Percentiles rank a stretch among this genome's conserved stretches.
Evolutionary conservation across 2,888 invertebrate species (phyloP).

Genomic region (Netelia inedita): DNA sequence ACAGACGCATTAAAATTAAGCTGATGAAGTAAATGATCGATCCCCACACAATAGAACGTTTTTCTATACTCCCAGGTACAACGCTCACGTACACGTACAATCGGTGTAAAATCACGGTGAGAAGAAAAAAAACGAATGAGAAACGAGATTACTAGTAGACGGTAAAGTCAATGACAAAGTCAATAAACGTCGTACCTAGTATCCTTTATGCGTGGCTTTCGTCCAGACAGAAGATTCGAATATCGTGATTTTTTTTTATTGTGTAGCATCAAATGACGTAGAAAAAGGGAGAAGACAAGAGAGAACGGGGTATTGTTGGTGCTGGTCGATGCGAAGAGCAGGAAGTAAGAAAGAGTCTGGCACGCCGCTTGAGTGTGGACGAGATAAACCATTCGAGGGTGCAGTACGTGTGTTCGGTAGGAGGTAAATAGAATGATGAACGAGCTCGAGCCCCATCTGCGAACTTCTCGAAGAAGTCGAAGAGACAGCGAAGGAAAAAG

Average conservation of each 20-base stretch:
- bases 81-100: neutral
- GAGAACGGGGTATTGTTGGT: neutral
- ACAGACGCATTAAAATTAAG: neutral
- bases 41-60: neutral
- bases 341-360: neutral
- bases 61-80: neutral
- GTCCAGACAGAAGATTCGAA: conserved; percentile 1
- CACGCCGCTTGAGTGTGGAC: too few relatives aligned
- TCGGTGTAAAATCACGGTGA: neutral
- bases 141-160: neutral
- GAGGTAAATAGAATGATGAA: too few relatives aligned
- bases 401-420: too few relatives aligned
- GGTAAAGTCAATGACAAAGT: conserved; percentile 38
- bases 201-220: conserved; percentile 1
- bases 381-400: too few relatives aligned
- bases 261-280: conserved; percentile 1
- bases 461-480: too few relatives aligned
- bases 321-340: neutral
- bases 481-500: conserved; percentile 6
- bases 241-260: neutral
- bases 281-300: neutral
- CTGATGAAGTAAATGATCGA: neutral
- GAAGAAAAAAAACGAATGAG: conserved; percentile 24
- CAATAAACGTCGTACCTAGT: conserved; percentile 38
- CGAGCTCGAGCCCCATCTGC: too few relatives aligned